Evolutionary conservation across 1,140 invertebrate genomes (phyloP), one percentile per base, ranked within the genome.

Genomic region (Eueides isabella): DNA sequence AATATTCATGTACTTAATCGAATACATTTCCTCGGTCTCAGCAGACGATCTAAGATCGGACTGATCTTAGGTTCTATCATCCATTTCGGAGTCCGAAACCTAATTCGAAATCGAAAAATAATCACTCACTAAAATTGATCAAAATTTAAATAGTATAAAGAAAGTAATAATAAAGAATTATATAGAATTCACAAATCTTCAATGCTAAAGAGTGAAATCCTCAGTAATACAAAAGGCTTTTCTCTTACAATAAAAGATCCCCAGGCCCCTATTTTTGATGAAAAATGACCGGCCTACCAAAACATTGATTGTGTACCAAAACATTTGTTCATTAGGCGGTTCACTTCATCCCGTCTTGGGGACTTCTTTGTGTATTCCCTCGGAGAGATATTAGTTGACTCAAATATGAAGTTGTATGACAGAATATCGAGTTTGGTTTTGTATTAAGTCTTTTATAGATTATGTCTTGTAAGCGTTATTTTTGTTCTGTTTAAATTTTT

Each of bases 261-360:
- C 80, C 70, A 30, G 76, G 76, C 78, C 67, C 73, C 72, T 82
- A 83, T 89, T 85, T 85, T 88, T 79, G 82, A 86, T 85, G 84
- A 88, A 88, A 88, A 87, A 89, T 89, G 79, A 84, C 80, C 77
- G 72, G n/a, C 70, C 35, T 67, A 71, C 65, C 65, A 35, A 62
- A 65, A 35, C 81, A 72, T 76, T 83, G 85, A 83, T 83, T 87
- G 82, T 82, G 74, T 67, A 80, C 62, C 72, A 81, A 84, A 86
- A 86, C 83, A 86, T 86, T 88, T 86, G 86, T 88, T 84, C 85
- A 85, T 88, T 88, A 85, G 70, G 26, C 67, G 82, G 74, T 82
- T 80, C 74, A 79, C 66, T 80, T 71, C 70, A 30, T 62, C 61
- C 35, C 65, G 61, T 66, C 35, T 76, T 67, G 70, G 61, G 64